Percentiles rank a stretch among this genome's conserved stretches.
Evolutionary conservation across 37 sponge, comb jelly and placozoan genomes (phyloP).

Genomic region (Tethya wilhelma): DNA sequence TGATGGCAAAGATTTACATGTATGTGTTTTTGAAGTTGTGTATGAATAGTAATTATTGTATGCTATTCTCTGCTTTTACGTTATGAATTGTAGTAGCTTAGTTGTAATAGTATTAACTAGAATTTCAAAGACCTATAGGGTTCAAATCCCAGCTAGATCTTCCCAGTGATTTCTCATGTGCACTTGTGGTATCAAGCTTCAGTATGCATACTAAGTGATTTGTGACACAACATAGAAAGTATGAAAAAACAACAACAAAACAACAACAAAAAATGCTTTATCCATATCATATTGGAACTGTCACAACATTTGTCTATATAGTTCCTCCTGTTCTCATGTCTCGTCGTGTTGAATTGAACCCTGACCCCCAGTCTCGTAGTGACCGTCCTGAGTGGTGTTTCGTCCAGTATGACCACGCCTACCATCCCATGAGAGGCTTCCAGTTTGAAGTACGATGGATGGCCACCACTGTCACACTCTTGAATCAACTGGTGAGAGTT

Average conservation of each 20-base stretch:
- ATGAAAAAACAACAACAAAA: neutral
- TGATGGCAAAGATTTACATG: too few relatives aligned
- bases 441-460: constrained; percentile 84
- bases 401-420: constrained; percentile 68
- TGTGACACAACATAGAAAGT: neutral
- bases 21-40: too few relatives aligned
- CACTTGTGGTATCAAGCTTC: neutral
- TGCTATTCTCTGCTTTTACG: too few relatives aligned
- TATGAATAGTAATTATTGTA: too few relatives aligned
- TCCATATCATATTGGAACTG: too few relatives aligned
- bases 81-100: too few relatives aligned
- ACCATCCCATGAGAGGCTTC: constrained; percentile 60
- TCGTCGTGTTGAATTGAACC: constrained; percentile 68
- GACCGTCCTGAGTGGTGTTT: constrained; percentile 80
- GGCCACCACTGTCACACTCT: constrained; percentile 59
- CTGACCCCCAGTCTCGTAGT: constrained; percentile 66
- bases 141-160: too few relatives aligned
- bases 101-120: too few relatives aligned
- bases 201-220: neutral
- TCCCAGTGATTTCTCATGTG: too few relatives aligned
- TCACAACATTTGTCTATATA: too few relatives aligned
- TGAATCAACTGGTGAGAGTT: constrained; percentile 61
- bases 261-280: neutral
- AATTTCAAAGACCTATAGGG: too few relatives aligned
- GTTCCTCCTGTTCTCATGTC: constrained; percentile 28